phyloP scores from a whole-genome alignment of 2,797 vertebrate genomes.

The Gallinago solitaria region DNA sequence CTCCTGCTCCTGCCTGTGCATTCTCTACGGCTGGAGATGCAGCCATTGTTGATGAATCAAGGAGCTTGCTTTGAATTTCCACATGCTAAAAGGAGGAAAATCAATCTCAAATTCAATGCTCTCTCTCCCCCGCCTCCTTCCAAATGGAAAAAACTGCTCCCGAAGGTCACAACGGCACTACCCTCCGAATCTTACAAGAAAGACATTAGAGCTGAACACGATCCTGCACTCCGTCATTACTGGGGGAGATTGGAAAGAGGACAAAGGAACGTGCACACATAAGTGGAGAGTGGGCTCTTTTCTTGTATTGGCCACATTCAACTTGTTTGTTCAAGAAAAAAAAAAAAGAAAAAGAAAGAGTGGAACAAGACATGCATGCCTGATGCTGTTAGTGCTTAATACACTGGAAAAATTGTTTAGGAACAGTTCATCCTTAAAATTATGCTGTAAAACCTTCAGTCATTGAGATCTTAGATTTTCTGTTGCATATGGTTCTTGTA shows the following conservation, averaged over 20 bases:
- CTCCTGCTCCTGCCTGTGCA: conserved; percentile 27
- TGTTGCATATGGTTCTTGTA: not conserved
- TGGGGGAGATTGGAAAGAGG: conserved; percentile 59
- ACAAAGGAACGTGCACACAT: conserved; percentile 30
- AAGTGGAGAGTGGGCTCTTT: conserved; percentile 50
- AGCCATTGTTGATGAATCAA: conserved; percentile 62
- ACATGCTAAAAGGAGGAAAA: conserved; percentile 68
- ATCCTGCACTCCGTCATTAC: conserved; percentile 31
- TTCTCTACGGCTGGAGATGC: conserved; percentile 46
- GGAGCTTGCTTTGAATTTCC: conserved; percentile 69
- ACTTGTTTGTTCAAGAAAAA: conserved; percentile 59
- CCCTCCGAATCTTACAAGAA: conserved; percentile 68
- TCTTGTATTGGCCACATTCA: conserved; percentile 52
- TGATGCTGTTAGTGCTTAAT: conserved; percentile 56
- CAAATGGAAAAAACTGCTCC: conserved; percentile 63
- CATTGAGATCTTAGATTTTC: not conserved
- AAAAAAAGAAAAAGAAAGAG: not conserved
- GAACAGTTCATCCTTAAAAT: conserved; percentile 65
- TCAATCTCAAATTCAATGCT: conserved; percentile 71
- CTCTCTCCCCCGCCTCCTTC: conserved; percentile 46
- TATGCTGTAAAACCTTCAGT: conserved; percentile 9
- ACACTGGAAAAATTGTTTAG: conserved; percentile 63
- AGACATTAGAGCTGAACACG: conserved; percentile 57
- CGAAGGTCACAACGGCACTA: conserved; percentile 59
- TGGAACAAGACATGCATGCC: conserved; percentile 59